Base-by-base conservation (phyloP, 2,888 invertebrate genomes). In the Thyatira batis region DNA sequence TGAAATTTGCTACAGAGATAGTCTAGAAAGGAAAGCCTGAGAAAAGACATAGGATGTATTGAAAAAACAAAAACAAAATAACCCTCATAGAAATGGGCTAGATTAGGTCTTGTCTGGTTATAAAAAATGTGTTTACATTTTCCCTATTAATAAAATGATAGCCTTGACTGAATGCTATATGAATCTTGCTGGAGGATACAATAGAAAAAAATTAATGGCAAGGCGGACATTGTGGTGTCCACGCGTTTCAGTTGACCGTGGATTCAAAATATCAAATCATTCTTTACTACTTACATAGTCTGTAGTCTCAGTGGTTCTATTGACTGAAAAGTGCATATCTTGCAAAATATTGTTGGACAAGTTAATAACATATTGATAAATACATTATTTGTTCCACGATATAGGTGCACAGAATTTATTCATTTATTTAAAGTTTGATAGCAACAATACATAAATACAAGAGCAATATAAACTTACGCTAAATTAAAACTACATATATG, bases 181-280 rank as follows among this genome's bases (percentile, higher is more conserved):
- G 61, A 65, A 56, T 70, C 61, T 64, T 64, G 58, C 33, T 60
- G 57, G 58, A 53, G 61, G 63, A 68, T 58, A 62, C 61, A 64
- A 58, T 58, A 65, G 45, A 53, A 65, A 50, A 58, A 56, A 60
- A 69, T 62, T 60, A 67, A 58, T 61, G 55, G 55, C 51, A 55
- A 46, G 57, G 58, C 52, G 62, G 67, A 62, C 57, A 52, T 39
- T 67, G 61, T 5, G 30, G 61, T 63, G 64, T 44, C 73, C 71
- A 71, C 20, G 46, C 53, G 21, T 49, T 63, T 6, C 2, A 30
- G 27, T 39, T 39, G 13, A 39, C 17, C 17, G 6, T 39, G 39
- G 17, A 39, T 33, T 4, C 5, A 33, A 33, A 33, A 13, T 30
- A 11, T 11, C 3, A 4, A 13, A 1, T 33, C 13, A 33, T n/a